These are phyloP conservation scores for Microplitis deprimator DNA, from an alignment of 2,888 invertebrate species.

Conservation along the genomic window DNA sequence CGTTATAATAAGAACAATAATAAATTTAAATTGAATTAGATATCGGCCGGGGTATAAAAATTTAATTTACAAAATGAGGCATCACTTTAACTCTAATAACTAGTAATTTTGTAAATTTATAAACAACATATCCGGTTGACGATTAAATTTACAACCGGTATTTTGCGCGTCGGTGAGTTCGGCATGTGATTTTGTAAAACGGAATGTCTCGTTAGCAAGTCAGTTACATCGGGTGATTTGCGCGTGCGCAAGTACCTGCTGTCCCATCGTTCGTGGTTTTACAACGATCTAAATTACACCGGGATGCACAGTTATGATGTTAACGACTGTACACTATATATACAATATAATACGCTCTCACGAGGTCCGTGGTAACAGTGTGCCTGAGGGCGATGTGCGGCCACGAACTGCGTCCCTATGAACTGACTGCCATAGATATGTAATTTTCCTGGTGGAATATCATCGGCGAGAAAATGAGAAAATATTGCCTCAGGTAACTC, in stretches of 20 bases:
- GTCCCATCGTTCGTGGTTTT: slow-evolving; percentile 60
- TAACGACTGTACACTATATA: slow-evolving; percentile 59
- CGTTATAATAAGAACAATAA: no score
- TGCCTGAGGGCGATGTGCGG: not conserved
- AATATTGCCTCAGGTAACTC: slow-evolving; percentile 15
- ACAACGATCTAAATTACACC: slow-evolving; percentile 68
- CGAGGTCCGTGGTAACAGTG: not conserved
- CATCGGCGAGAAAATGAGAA: slow-evolving; percentile 23
- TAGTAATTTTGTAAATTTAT: slow-evolving; percentile 48
- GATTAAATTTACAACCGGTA: slow-evolving; percentile 62
- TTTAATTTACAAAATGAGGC: slow-evolving; percentile 44
- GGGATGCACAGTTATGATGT: slow-evolving; percentile 64
- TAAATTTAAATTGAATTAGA: no score
- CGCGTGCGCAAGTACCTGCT: slow-evolving; percentile 38
- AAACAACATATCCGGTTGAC: slow-evolving; percentile 63
- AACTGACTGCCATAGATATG: not conserved
- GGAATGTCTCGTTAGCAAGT: slow-evolving; percentile 68
- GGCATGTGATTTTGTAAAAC: slow-evolving; percentile 68
- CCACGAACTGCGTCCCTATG: not conserved
- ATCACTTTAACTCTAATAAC: slow-evolving; percentile 11
- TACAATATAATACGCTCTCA: not conserved
- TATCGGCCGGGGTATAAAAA: not conserved
- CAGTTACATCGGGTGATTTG: slow-evolving; percentile 51
- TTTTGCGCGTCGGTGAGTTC: slow-evolving; percentile 52
- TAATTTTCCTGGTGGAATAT: not conserved